These are phyloP conservation scores for Genyomyrus donnyi DNA, from an alignment of 2,113 vertebrate species.

Conservation along the genomic window DNA sequence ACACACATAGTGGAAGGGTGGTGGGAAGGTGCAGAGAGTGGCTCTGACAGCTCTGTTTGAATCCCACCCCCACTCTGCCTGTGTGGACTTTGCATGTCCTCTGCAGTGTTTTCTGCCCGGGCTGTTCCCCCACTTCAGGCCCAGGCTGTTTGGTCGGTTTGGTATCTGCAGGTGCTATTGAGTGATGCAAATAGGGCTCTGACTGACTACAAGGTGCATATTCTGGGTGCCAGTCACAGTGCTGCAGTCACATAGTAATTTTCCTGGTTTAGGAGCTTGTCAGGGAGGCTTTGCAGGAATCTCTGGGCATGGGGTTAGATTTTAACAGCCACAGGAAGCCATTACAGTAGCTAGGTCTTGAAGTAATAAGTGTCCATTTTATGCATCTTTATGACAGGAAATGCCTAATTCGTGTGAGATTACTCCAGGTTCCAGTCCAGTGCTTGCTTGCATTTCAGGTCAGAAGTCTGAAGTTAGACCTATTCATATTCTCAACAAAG, in stretches of 20 bases:
- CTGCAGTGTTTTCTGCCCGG: not conserved
- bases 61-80: not conserved
- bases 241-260: not conserved
- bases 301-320: not conserved
- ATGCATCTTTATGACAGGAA: not conserved
- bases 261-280: not conserved
- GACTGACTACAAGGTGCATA: not conserved
- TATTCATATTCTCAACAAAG: not conserved
- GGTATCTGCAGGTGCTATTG: not conserved
- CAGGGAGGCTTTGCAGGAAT: not conserved
- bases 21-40: not conserved
- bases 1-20: not conserved
- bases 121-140: not conserved
- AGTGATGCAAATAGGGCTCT: not conserved
- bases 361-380: not conserved
- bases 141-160: not conserved
- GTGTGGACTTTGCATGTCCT: not conserved
- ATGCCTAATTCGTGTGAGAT: not conserved
- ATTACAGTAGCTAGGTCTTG: not conserved
- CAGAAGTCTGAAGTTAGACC: not conserved
- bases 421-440: not conserved
- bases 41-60: not conserved
- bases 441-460: not conserved
- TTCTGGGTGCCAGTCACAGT: not conserved
- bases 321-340: not conserved